Evolutionary conservation across 2,113 vertebrate genomes (phyloP), one percentile per base, ranked within the genome.

Genomic region (Propithecus coquereli): DNA sequence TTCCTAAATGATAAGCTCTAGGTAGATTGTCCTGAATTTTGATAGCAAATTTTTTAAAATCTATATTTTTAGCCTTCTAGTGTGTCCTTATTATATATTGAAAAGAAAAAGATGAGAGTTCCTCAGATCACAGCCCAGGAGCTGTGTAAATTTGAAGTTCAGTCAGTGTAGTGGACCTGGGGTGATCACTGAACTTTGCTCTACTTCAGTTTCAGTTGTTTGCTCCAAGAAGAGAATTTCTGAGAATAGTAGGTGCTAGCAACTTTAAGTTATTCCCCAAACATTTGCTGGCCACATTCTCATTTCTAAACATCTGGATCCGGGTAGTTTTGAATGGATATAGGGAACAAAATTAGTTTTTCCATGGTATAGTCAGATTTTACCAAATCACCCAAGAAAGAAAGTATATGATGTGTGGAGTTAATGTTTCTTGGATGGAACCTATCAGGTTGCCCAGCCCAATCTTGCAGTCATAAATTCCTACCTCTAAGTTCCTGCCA

Each of bases 401-500:
- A 87, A 52, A 87, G 66, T 27, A 82, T 84, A 3, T 17, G 18
- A 34, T 91, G 34, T 65, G 45, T 32, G 3, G 54, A 84, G 43
- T 83, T 63, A 84, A 87, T 16, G 5, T 94, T 90, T 95, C 83
- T 95, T 85, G 73, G 66, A 95, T 61, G 73, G 54, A 63, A 79
- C n/a, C 91, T 91, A 37, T 87, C 32, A 61, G 61, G 59, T 94
- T 66, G 22, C 25, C 63, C 92, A 91, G 66, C 81, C 82, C 79
- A 94, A 47, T 90, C 68, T 66, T n/a, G 18, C 45, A 45, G 88
- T 97, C 85, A 89, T 95, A 92, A 94, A 84, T 96, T 96, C 85
- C 96, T 97, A 94, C 95, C 97, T 98, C 96, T 96, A 90, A 81
- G 65, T 98, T 97, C 65, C 93, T 89, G 81, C 85, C 93, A 96